Conservation (phyloP, 2,113 vertebrate genomes). For the Microcebus ravelobensis region DNA sequence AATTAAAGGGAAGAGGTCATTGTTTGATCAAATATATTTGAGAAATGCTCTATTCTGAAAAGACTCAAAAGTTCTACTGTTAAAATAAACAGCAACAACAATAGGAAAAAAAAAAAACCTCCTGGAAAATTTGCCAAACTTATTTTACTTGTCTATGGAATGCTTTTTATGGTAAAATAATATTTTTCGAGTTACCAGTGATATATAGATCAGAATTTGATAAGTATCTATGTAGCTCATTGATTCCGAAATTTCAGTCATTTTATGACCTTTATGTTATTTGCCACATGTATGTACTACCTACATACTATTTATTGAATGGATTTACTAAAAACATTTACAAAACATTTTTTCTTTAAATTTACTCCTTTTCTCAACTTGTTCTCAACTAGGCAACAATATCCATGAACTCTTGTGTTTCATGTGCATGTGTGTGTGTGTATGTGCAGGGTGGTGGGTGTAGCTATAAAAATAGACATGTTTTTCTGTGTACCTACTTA, state of each 20-base stretch:
- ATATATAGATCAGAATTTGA: not conserved
- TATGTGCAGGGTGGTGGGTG: not conserved
- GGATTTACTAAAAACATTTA: not conserved
- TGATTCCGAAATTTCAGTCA: not conserved
- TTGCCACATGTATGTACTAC: not conserved
- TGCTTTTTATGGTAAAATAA: not conserved
- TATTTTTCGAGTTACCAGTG: not conserved
- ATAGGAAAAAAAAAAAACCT: not conserved
- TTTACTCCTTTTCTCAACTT: not conserved
- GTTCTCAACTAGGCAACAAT: not conserved
- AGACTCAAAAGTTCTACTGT: not conserved
- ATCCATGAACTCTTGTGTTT: not conserved
- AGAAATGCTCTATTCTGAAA: slow-evolving; percentile 1
- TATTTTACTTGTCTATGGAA: not conserved
- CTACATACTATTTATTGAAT: not conserved
- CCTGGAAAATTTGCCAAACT: not conserved
- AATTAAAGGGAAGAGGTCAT: not conserved
- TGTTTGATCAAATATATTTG: not conserved
- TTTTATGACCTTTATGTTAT: not conserved
- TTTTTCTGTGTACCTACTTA: not conserved
- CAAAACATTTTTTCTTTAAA: not conserved
- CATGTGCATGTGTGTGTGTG: not conserved
- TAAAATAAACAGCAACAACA: not conserved
- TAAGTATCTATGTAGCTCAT: not conserved
- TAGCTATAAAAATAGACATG: not conserved